phyloP scores from a whole-genome alignment of 1,140 invertebrate species.

The Cyclargus thomasi region DNA sequence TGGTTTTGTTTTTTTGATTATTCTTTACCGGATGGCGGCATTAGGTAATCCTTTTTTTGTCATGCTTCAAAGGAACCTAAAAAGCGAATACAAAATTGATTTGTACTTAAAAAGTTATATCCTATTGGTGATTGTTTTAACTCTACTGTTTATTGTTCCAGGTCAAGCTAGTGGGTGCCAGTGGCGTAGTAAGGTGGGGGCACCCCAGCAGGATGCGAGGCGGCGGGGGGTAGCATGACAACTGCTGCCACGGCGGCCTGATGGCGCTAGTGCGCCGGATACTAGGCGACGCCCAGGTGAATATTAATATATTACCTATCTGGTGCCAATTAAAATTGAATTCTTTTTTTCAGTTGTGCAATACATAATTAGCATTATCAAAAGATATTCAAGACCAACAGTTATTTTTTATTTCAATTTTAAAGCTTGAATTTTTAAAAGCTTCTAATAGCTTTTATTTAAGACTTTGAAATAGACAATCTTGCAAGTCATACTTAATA shows the following conservation, averaged over 20 bases:
- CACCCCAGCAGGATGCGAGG: conserved; percentile 38
- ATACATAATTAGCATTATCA: too few species aligned
- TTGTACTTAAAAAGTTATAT: too few species aligned
- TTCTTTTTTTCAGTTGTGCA: too few species aligned
- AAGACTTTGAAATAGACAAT: neutral
- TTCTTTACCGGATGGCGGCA: too few species aligned
- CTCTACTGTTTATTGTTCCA: neutral
- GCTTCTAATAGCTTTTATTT: neutral
- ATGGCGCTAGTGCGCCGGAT: conserved; percentile 75
- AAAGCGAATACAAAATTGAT: too few species aligned
- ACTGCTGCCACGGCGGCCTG: conserved; percentile 64
- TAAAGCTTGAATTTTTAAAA: too few species aligned
- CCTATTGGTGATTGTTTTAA: neutral
- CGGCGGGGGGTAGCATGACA: conserved; percentile 69
- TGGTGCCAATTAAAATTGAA: too few species aligned
- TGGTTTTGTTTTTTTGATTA: too few species aligned
- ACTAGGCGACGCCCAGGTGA: conserved; percentile 75
- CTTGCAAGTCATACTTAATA: neutral
- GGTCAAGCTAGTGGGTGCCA: neutral
- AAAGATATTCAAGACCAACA: too few species aligned
- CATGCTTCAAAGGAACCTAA: too few species aligned
- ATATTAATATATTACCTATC: conserved; percentile 22
- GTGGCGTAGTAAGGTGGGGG: conserved; percentile 22
- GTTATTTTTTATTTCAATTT: too few species aligned
- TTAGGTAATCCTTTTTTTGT: too few species aligned